A percentile compares a stretch with the other conserved stretches of the same genome.
Evolutionary conservation across 2,113 vertebrate genomes (phyloP).

Genomic region (Balaenoptera acutorostrata): DNA sequence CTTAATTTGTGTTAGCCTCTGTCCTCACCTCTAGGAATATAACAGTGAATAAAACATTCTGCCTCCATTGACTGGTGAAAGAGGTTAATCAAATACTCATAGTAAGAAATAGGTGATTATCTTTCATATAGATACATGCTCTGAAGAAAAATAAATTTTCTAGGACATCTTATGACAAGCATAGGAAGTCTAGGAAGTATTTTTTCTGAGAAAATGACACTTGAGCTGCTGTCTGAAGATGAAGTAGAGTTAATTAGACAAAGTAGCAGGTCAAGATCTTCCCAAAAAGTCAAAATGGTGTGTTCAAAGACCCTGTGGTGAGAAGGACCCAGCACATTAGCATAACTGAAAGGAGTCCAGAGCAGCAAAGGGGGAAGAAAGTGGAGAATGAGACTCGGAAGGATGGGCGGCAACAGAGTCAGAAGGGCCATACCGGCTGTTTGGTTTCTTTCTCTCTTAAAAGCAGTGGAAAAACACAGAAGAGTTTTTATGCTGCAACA

Average conservation of each 20-base stretch:
- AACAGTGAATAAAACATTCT: neutral
- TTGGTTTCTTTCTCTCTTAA: neutral
- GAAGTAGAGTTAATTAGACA: neutral
- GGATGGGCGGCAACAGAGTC: neutral
- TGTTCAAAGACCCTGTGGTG: neutral
- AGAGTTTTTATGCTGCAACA: neutral
- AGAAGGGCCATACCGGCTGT: accelerated
- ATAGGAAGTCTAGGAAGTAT: neutral
- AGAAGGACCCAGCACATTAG: neutral
- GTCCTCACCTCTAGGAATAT: neutral
- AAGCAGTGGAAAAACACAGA: neutral
- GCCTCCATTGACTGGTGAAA: neutral
- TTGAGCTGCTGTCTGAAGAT: neutral
- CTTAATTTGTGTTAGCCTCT: neutral
- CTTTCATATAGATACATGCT: neutral
- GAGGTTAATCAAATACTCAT: neutral
- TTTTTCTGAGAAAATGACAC: neutral
- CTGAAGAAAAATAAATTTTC: neutral
- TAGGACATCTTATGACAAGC: neutral
- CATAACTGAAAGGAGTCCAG: neutral
- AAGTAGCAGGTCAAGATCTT: neutral
- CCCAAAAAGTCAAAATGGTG: neutral
- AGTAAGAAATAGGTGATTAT: neutral
- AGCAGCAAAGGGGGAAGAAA: neutral
- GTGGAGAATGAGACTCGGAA: no score